Base-by-base conservation (phyloP, 2,888 invertebrate genomes). In the Cerastis rubricosa region DNA sequence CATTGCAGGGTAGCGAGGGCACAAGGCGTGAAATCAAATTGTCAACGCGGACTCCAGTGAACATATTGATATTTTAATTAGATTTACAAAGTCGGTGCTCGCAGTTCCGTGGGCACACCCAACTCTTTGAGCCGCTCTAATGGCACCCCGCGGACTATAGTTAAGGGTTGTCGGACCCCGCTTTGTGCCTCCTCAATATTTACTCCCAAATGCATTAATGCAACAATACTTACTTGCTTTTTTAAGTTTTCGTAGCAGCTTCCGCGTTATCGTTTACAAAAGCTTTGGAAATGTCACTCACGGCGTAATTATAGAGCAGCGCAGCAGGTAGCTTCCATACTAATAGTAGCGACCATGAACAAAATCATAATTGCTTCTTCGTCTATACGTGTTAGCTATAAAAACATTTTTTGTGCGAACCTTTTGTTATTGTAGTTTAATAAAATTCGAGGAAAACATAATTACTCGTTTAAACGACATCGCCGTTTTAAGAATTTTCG, bases 31-130 rank as follows among this genome's bases (percentile, higher is more conserved):
- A 96, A 96, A 96, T 96, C 94, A 92, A 96, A 96, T 96, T 95
- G 95, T 96, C 94, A 94, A 93, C 95, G 94, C 94, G 94, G 94
- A 91, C 92, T 94, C 90, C 93, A 93, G 94, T 91, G 92, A 96
- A 93, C 96, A 96, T 96, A 96, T 96, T 96, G 96, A 96, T 96
- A 96, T 96, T 96, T 96, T 96, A 96, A 96, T 96, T 96, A 96
- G 96, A 96, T 96, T 96, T 95, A 96, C 96, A 96, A 96, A 96
- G 96, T 96, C 94, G 93, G 85, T 86, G 88, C 93, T 92, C 91
- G 93, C 92, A 89, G 94, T 92, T 92, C 90, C 90, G 92, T 89
- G 92, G 94, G 94, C 93, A 90, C 94, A 94, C 95, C 95, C 96
- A 96, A 95, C 96, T 96, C 96, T 96, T 96, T 96, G 95, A 94